phyloP scores from a whole-genome alignment of 1,140 invertebrate genomes.

The Cydia pomonella region DNA sequence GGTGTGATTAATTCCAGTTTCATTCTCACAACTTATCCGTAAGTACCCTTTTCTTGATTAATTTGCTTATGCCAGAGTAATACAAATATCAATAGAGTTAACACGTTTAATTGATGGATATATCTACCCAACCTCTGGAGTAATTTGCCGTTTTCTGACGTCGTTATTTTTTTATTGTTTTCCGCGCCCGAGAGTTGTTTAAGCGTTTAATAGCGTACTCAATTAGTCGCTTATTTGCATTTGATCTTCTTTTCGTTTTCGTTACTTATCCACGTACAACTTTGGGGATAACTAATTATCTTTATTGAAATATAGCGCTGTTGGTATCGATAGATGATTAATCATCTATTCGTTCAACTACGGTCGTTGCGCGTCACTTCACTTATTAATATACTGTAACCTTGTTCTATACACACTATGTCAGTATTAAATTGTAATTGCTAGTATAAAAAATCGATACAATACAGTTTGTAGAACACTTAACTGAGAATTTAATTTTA shows the following conservation, averaged over 20 bases:
- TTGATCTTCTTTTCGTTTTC: not conserved
- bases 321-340: not conserved
- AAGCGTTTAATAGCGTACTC: constrained; percentile 14
- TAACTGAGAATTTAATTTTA: not conserved
- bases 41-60: constrained; percentile 2
- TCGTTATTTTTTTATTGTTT: constrained; percentile 23
- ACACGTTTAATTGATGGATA: not conserved
- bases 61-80: not conserved
- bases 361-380: not conserved
- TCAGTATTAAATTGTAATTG: not conserved
- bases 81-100: not conserved
- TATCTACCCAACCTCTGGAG: not conserved
- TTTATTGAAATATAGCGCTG: not conserved
- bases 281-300: not conserved
- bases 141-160: not conserved
- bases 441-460: not conserved
- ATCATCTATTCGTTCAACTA: not conserved
- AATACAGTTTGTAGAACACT: not conserved
- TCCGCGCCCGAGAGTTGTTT: constrained; percentile 14
- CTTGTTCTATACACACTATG: not conserved
- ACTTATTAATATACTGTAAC: constrained; percentile 27
- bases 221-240: constrained; percentile 25
- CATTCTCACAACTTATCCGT: not conserved
- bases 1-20: constrained; percentile 24
- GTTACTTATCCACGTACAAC: not conserved